These are phyloP conservation scores for Epinephelus coioides DNA, from an alignment of 2,797 vertebrate species.

Conservation along the genomic window DNA sequence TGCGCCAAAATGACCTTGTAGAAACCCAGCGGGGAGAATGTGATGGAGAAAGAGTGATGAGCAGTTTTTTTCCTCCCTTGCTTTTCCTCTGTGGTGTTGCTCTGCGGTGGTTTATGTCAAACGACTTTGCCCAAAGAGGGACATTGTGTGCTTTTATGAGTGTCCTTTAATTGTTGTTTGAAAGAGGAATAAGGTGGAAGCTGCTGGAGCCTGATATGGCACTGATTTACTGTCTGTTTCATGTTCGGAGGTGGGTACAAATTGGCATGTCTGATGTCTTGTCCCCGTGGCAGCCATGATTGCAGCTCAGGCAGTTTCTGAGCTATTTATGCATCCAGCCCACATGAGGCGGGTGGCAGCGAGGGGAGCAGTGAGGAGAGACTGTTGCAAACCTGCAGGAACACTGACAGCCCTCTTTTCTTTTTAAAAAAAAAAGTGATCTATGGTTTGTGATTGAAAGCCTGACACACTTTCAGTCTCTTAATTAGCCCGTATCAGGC, in stretches of 20 bases:
- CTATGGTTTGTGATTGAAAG: slow-evolving; percentile 12
- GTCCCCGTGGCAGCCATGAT: slow-evolving; percentile 65
- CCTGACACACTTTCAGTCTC: slow-evolving; percentile 1
- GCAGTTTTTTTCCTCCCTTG: background rate
- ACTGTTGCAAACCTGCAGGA: slow-evolving; percentile 8
- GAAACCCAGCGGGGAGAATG: slow-evolving; percentile 68
- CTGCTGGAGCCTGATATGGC: background rate
- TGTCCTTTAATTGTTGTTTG: background rate
- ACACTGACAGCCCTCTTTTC: background rate
- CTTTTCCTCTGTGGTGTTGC: slow-evolving; percentile 24
- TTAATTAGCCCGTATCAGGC: background rate
- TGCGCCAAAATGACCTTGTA: slow-evolving; percentile 85
- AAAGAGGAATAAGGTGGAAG: background rate
- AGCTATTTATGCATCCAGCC: slow-evolving; percentile 33
- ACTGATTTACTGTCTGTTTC: background rate
- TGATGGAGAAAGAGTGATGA: slow-evolving; percentile 62
- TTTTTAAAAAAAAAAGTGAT: background rate
- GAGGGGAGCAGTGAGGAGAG: background rate
- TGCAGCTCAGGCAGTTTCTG: slow-evolving; percentile 41
- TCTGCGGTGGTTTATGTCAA: slow-evolving; percentile 34
- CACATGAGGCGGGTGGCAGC: slow-evolving; percentile 17
- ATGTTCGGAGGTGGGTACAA: slow-evolving; percentile 14
- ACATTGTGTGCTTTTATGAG: background rate
- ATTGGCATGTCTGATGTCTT: slow-evolving; percentile 33
- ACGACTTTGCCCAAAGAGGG: slow-evolving; percentile 10